Evolutionary conservation across 2,113 vertebrate species (phyloP).

Genomic region (Melanocharis versteri): DNA sequence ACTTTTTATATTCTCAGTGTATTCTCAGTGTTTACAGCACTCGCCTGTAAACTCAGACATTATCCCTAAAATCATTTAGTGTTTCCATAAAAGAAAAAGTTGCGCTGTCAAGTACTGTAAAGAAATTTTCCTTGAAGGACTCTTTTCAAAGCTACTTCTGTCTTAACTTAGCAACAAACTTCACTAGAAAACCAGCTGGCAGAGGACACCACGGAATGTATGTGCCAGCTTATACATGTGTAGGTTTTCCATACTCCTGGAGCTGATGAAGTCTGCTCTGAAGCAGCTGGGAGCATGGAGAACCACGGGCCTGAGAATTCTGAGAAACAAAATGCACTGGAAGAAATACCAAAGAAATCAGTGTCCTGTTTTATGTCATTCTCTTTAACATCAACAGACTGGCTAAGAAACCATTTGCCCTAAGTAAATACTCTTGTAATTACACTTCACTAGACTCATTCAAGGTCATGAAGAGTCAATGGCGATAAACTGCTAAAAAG

Average conservation of each 20-base stretch:
- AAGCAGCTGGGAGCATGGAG: neutral
- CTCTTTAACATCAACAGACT: neutral
- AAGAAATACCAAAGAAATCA: neutral
- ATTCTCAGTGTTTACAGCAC: neutral
- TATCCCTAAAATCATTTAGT: neutral
- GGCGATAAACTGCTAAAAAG: neutral
- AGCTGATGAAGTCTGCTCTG: neutral
- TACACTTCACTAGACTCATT: neutral
- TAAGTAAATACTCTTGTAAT: neutral
- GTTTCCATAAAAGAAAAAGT: neutral
- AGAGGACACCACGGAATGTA: neutral
- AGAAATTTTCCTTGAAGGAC: neutral
- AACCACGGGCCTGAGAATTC: neutral
- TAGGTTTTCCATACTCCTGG: neutral
- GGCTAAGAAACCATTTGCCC: neutral
- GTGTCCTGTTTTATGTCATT: neutral
- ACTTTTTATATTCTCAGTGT: neutral
- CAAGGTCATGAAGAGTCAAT: neutral
- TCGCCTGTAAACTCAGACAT: neutral
- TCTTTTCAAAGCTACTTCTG: neutral
- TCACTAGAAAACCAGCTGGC: neutral
- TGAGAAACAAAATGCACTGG: neutral
- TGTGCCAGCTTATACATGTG: fast-evolving
- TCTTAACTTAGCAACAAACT: neutral
- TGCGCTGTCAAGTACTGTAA: neutral